Base-by-base conservation (phyloP, 2,113 vertebrate genomes). In the Aphelocoma coerulescens region DNA sequence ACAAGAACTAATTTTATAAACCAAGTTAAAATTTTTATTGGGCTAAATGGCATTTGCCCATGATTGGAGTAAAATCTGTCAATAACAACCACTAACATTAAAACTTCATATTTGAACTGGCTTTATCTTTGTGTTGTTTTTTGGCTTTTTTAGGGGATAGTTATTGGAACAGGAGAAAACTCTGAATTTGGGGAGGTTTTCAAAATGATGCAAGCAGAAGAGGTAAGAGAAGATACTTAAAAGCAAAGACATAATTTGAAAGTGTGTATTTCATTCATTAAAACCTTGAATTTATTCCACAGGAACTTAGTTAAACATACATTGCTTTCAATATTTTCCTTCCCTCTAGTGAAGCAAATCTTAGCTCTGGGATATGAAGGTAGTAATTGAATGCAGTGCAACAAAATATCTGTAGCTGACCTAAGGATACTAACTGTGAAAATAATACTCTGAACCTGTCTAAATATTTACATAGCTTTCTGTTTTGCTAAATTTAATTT, bases 121-220 rank as follows among this genome's bases (percentile, higher is more conserved):
- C 18, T 94, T 37, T 74, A 16, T 86, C 93, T 95, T 80, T 68
- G 4, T 68, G 15, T 61, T 41, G 11, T 46, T 94, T 91, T 77
- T 66, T 17, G 22, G 4, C n/a, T 30, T 95, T 96, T 77, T 73
- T 96, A 99, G 99, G 99, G 99, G 30, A 99, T 99, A 93, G 99
- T 99, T 96, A 99, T 99, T 96, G 99, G 99, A 96, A 99, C 99
- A 35, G 99, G 99, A 88, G 99, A 99, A 97, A 99, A 98, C 97
- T 99, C 99, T 3, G 99, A 99, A 96, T 99, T 99, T 92, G 99
- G 99, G 4, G 99, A 99, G 46, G 99, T 99, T 75, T 99, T 99
- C 97, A 99, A 99, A 98, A 99, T 99, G 99, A 99, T 99, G 99
- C 99, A 99, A 94, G 99, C 99, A 76, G 99, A 99, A 89, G 99